Conservation (phyloP, 1,140 invertebrate genomes). For the Plutomurus gul region DNA sequence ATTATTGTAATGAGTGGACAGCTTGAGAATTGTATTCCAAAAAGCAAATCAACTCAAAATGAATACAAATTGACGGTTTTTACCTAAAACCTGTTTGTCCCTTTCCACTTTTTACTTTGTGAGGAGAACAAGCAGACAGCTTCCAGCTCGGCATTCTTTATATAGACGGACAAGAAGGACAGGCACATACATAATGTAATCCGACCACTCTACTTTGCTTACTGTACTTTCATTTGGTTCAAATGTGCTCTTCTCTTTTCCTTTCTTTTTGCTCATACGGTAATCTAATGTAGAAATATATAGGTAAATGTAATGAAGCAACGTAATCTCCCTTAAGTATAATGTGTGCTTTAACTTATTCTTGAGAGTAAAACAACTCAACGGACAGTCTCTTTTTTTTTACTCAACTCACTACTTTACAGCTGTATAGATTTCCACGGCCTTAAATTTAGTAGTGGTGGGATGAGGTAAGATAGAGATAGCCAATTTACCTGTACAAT, state of each 20-base stretch:
- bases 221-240: neutral
- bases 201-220: neutral
- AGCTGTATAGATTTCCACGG: no score
- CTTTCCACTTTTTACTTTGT: conserved; percentile 36
- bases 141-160: conserved; percentile 5
- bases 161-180: conserved; percentile 2
- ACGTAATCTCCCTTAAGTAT: neutral
- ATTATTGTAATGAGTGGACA: conserved; percentile 36
- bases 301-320: no score
- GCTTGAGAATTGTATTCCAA: conserved; percentile 37
- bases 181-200: neutral
- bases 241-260: neutral
- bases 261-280: neutral
- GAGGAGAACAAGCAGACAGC: neutral
- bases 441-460: no score
- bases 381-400: neutral
- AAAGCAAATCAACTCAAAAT: conserved; percentile 53
- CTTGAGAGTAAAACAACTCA: neutral
- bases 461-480: no score
- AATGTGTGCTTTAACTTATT: conserved; percentile 15
- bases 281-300: conserved; percentile 26
- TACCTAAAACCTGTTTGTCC: conserved; percentile 50
- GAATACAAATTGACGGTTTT: conserved; percentile 53
- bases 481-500: no score
- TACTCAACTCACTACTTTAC: neutral